phyloP scores from a whole-genome alignment of 2,888 invertebrate species.

The Cylindroiulus punctatus region DNA sequence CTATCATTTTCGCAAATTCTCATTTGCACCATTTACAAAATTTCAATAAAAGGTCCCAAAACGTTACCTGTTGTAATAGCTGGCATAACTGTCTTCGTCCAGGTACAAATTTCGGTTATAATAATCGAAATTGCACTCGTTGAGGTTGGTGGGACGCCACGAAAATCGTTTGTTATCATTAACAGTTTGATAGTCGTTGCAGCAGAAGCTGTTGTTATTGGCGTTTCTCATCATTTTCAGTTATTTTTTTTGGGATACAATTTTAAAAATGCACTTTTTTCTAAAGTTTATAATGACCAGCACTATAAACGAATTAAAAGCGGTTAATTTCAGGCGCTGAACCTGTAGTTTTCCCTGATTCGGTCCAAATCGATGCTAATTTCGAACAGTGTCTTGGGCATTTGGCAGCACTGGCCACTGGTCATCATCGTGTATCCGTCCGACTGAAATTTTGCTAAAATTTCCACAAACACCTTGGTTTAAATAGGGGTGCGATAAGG shows the following conservation, averaged over 20 bases:
- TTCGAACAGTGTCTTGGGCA: not conserved
- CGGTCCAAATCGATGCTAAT: not conserved
- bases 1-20: too few species aligned
- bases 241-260: not conserved
- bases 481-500: not conserved
- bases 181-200: not conserved
- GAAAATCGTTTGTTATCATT: not conserved
- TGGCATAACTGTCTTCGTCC: not conserved
- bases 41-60: too few species aligned
- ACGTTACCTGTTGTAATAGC: not conserved
- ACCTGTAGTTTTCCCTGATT: not conserved
- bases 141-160: not conserved
- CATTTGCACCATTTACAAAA: too few species aligned
- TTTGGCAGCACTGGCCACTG: not conserved
- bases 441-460: not conserved
- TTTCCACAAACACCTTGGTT: not conserved
- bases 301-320: not conserved
- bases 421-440: not conserved
- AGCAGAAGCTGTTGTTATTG: not conserved
- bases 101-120: not conserved
- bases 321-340: not conserved
- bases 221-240: not conserved
- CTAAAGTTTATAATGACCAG: conserved; percentile 1
- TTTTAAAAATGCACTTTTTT: not conserved
- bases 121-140: not conserved